Percentiles rank a stretch among this genome's conserved stretches.
Conservation (phyloP, 2,113 vertebrate genomes). For the Amphiprion ocellaris region DNA sequence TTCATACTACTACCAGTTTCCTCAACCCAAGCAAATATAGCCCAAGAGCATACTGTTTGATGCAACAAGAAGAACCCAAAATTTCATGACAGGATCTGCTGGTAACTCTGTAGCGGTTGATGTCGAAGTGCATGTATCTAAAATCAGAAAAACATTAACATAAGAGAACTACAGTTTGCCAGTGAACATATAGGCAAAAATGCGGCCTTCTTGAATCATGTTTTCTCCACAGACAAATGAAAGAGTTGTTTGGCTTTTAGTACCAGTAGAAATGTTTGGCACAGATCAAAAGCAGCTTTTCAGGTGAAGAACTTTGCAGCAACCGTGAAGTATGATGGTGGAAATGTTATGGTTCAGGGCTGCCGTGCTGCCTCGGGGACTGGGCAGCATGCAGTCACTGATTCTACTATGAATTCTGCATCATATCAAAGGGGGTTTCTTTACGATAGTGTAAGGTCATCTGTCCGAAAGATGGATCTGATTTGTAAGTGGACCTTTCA, state of each 20-base stretch:
- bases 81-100: constrained; percentile 1
- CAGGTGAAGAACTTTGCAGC: constrained; percentile 4
- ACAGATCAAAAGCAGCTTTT: not conserved
- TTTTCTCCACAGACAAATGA: not conserved
- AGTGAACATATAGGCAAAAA: too few relatives aligned
- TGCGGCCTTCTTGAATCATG: not conserved
- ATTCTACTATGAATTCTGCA: constrained; percentile 31
- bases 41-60: not conserved
- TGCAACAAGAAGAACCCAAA: not conserved
- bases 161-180: too few relatives aligned
- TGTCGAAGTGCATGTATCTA: constrained; percentile 1
- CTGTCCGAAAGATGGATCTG: not conserved
- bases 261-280: not conserved
- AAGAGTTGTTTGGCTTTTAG: not conserved
- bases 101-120: not conserved
- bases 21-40: not conserved
- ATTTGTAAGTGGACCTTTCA: not conserved
- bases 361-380: too few relatives aligned
- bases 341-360: not conserved
- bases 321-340: constrained; percentile 6
- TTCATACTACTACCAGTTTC: constrained; percentile 2
- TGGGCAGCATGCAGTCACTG: not conserved
- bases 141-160: not conserved
- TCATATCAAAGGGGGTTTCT: constrained; percentile 25
- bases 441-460: constrained; percentile 11